Evolutionary conservation across 2,113 vertebrate species (phyloP).

Genomic region (Sphaerodactylus townsendi): DNA sequence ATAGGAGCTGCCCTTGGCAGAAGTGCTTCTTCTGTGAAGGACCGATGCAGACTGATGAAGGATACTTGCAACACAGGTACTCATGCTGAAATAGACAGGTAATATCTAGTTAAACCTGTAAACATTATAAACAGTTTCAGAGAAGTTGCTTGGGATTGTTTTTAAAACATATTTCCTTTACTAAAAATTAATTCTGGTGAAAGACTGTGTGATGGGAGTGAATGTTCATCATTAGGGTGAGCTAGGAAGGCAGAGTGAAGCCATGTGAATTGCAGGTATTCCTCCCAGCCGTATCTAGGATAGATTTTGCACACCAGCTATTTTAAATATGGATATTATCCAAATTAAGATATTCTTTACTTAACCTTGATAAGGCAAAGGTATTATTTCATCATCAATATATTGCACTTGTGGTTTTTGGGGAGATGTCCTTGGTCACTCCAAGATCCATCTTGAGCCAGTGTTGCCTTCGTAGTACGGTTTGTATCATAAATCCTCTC

Average conservation of each 20-base stretch:
- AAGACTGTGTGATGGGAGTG: not conserved
- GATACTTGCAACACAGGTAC: constrained; percentile 98
- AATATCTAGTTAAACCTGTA: not conserved
- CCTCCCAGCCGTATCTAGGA: not conserved
- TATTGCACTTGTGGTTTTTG: not conserved
- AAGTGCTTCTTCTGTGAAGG: constrained; percentile 97
- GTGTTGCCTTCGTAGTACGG: not conserved
- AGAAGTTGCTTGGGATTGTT: not conserved
- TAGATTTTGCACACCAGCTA: not conserved
- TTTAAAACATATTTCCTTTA: not conserved
- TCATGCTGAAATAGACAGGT: not conserved
- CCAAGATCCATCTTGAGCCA: not conserved
- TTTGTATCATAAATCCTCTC: not conserved
- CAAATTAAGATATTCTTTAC: not conserved
- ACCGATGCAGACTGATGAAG: constrained; percentile 97
- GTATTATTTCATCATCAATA: not conserved
- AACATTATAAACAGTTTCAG: not conserved
- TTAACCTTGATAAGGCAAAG: not conserved
- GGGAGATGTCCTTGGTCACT: not conserved
- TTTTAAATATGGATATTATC: no score
- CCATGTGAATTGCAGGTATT: not conserved
- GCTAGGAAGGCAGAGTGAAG: not conserved
- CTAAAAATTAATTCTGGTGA: not conserved
- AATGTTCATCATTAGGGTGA: accelerated
- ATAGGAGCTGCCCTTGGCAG: constrained; percentile 95